Evolutionary conservation across 2,797 vertebrate genomes (phyloP), one percentile per base, ranked within the genome.

Genomic region (Pseudopleuronectes americanus): DNA sequence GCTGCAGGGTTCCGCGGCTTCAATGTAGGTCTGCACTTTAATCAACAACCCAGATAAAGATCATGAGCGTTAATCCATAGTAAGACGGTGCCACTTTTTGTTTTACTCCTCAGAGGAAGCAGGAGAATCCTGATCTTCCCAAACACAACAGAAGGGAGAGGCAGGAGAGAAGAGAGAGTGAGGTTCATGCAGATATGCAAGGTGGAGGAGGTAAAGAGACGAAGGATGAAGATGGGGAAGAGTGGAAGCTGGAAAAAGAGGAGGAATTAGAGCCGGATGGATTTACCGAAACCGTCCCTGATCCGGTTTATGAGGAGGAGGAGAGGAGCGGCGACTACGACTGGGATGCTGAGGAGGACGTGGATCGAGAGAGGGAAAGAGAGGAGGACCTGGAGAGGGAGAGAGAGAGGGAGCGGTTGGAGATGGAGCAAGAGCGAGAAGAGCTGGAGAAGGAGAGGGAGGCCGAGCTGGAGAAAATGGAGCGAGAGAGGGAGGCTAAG

Each of bases 311-410:
- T 22, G 85, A 59, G 10, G 86, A 84, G 28, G 84, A 87, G 26
- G 92, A 89, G 69, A 80, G 64, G 61, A 93, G 92, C 8, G 92
- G 92, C 26, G 89, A 92, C 74, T 73, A 84, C 0, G 79, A 84
- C 26, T 90, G 84, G 85, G 89, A 81, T 57, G 71, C 49, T 0
- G 89, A 86, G 16, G 88, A 90, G 66, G 89, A 89, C 0, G 66
- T 76, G 0, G 92, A 92, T 52, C 64, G 72, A 41, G 90, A 92
- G 64, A 82, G 77, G 56, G 89, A 71, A 63, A 68, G 74, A n/a
- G 86, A 90, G 16, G 89, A 90, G 8, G 68, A 84, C 74, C 82
- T 76, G 36, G 28, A 69, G 62, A 84, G 84, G 66, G 85, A 87
- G 82, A 86, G 45, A 52, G 77, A 79, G 31, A 69, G 57, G 49